Conservation (phyloP, 2,888 invertebrate genomes). For the Dichetophora obliterata region DNA sequence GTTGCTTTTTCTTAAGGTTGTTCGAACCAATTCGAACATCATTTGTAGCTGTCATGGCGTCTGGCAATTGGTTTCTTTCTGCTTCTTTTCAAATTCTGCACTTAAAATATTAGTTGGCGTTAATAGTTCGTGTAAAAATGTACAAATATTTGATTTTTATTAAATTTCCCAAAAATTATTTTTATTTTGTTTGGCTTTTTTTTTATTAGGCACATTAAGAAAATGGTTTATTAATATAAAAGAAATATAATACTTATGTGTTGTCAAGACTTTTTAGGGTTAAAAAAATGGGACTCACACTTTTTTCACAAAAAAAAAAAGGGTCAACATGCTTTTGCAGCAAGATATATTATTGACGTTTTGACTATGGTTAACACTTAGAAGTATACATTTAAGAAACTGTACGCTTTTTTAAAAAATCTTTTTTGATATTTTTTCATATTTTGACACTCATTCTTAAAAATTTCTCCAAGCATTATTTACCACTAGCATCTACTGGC, state of each 20-base stretch:
- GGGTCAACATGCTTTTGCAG: too few species aligned
- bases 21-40: constrained; percentile 21
- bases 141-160: constrained; percentile 68
- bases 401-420: too few species aligned
- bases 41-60: constrained; percentile 30
- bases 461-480: too few species aligned
- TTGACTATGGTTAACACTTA: too few species aligned
- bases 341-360: too few species aligned
- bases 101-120: constrained; percentile 52
- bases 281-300: neutral
- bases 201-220: neutral
- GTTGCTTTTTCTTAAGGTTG: neutral
- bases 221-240: neutral
- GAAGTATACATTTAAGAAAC: too few species aligned
- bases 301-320: neutral
- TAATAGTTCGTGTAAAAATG: constrained; percentile 69
- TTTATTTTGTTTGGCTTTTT: neutral
- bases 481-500: neutral
- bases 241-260: neutral
- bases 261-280: neutral
- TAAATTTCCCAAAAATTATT: constrained; percentile 53
- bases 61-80: constrained; percentile 20
- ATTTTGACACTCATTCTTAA: too few species aligned
- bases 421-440: too few species aligned
- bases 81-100: neutral